Evolutionary conservation across 2,888 invertebrate genomes (phyloP), one percentile per base, ranked within the genome.

Genomic region (Steinernema hermaphroditum): DNA sequence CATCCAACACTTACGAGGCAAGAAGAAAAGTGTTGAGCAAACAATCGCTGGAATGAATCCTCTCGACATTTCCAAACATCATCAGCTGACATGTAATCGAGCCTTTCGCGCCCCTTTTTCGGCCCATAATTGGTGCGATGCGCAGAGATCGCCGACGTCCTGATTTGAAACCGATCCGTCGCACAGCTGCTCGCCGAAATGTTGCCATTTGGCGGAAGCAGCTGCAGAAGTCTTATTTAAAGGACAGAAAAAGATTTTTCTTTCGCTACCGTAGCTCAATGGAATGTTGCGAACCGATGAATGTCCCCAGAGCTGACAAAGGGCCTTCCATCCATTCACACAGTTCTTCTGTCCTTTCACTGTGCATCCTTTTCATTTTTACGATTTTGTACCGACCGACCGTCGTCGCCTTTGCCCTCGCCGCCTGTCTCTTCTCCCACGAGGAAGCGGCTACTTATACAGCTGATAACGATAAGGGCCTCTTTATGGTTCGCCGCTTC

Each of bases 161-260:
- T 4, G 16, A 12, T 14, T 8, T 2, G 62, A 32, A 29, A 62
- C 16, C 32, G 62, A 62, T 29, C 62, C 29, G 27, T 32, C 32
- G 62, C 62, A 62, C 62, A 62, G 62, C 62, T 62, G 62, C 62
- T n/a, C 27, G 22, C 34, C 62, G 16, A 62, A 62, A 62, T 62
- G 62, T 62, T 62, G 62, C 62, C 62, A 62, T 62, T 62, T 62
- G 62, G 62, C 32, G 62, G 34, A 62, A 29, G 62, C 62, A 62
- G 62, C 62, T 62, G 62, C 62, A 46, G 29, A 14, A 62, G 34
- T 12, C 37, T 29, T 34, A 54, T 54, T 54, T 29, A 62, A 62
- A 62, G 27, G 27, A 16, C 62, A 32, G 9, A 2, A 46, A 46
- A 4, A 16, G 4, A 46, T 46, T 46, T 19, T 19, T 16, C n/a